Evolutionary conservation across 2,797 vertebrate genomes (phyloP), one percentile per base, ranked within the genome.

Genomic region (Phalloptychus januarius): DNA sequence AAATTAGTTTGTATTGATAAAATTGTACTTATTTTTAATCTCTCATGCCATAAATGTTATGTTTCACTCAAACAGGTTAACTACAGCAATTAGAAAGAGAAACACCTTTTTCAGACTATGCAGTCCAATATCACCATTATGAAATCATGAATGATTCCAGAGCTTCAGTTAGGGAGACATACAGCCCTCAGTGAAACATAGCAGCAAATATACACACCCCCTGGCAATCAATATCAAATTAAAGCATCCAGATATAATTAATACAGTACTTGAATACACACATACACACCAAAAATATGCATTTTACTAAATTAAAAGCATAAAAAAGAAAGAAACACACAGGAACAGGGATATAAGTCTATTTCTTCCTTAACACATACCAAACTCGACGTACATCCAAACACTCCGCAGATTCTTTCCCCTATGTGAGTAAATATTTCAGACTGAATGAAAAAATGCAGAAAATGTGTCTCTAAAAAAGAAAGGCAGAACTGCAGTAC

Each of bases 51-150:
- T 78, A 76, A 88, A 86, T 79, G 69, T 33, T 0, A 6, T 38
- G 78, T 88, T 90, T 81, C 82, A 81, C 77, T 25, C 71, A 40
- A 71, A 86, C 46, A 82, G 44, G 75, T 69, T 71, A 46, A 56
- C 63, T 58, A 72, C 71, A 63, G 54, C 79, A 36, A 85, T 85
- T 83, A 81, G 28, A 82, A 33, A 81, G 33, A 76, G 42, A 58
- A 72, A 71, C 77, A 90, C 83, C 83, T 84, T 71, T 25, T 65
- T 58, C 80, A 83, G 86, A 87, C 79, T 82, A 78, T 86, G 83
- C 50, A 79, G 72, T 33, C 31, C 72, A 45, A 83, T 78, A 87
- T 77, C 15, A 69, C 13, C 65, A 71, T 63, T 72, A 76, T 80
- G 52, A 79, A 77, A 77, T 87, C 63, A 83, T 74, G 18, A 71